Evolutionary conservation across 2,797 vertebrate genomes (phyloP).

Genomic region (Sciurus vulgaris): DNA sequence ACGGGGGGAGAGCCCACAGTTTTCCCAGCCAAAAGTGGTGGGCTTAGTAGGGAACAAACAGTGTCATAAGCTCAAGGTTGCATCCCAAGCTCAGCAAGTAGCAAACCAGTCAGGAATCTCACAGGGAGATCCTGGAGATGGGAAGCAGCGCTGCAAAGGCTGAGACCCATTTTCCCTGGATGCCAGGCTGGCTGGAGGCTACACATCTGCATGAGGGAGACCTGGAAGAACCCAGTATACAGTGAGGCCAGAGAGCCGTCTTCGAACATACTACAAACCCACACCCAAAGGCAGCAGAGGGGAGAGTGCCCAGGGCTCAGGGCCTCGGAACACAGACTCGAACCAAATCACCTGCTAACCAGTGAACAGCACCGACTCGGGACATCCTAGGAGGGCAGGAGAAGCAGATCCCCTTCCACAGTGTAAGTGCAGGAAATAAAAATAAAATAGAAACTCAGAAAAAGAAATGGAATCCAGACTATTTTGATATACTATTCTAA

Average conservation of each 20-base stretch:
- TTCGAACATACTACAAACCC: background rate
- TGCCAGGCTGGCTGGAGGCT: background rate
- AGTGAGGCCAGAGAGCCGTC: background rate
- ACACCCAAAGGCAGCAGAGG: too few relatives aligned
- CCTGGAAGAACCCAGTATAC: too few relatives aligned
- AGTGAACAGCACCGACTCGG: background rate
- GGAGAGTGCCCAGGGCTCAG: background rate
- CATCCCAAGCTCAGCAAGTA: background rate
- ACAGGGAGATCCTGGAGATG: background rate
- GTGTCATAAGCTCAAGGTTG: background rate
- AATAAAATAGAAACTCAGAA: background rate
- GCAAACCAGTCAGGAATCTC: background rate
- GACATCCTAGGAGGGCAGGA: too few relatives aligned
- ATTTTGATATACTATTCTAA: background rate
- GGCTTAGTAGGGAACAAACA: background rate
- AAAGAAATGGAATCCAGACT: background rate
- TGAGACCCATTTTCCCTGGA: background rate
- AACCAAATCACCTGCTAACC: background rate
- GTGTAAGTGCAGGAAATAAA: background rate
- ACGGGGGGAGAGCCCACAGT: background rate
- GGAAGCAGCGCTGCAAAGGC: background rate
- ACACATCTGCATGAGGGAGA: too few relatives aligned
- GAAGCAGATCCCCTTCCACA: background rate
- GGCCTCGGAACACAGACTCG: background rate
- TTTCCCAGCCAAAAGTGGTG: background rate